phyloP scores from a whole-genome alignment of 2,113 vertebrate genomes.

The Ageneiosus marmoratus region DNA sequence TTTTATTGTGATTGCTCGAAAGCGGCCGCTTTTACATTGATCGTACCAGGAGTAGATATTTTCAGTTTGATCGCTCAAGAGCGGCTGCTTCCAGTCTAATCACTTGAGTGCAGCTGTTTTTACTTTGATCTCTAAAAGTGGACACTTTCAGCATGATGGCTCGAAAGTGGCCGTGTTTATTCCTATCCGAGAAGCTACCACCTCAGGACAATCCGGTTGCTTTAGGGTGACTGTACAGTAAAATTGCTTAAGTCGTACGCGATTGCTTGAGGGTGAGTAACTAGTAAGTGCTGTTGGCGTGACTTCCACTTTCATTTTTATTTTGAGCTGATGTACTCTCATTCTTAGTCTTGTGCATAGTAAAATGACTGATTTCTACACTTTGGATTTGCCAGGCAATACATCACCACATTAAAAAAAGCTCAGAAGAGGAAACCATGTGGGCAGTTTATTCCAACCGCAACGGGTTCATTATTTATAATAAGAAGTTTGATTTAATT shows the following conservation, averaged over 20 bases:
- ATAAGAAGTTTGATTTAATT: not conserved
- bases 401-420: not conserved
- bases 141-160: not conserved
- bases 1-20: too few relatives aligned
- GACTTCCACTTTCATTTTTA: constrained; percentile 20
- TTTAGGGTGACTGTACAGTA: not conserved
- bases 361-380: not conserved
- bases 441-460: not conserved
- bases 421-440: not conserved
- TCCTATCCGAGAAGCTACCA: not conserved
- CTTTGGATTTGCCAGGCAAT: not conserved
- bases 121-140: not conserved
- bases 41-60: not conserved
- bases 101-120: not conserved
- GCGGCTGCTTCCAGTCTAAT: not conserved
- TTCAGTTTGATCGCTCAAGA: not conserved
- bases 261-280: not conserved
- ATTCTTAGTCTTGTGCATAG: not conserved
- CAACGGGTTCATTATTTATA: not conserved
- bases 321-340: not conserved
- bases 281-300: not conserved
- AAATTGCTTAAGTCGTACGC: not conserved
- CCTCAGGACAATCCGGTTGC: not conserved
- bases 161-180: not conserved
- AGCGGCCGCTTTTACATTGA: not conserved